phyloP scores from a whole-genome alignment of 2,113 vertebrate genomes.

The Nibea coibor region DNA sequence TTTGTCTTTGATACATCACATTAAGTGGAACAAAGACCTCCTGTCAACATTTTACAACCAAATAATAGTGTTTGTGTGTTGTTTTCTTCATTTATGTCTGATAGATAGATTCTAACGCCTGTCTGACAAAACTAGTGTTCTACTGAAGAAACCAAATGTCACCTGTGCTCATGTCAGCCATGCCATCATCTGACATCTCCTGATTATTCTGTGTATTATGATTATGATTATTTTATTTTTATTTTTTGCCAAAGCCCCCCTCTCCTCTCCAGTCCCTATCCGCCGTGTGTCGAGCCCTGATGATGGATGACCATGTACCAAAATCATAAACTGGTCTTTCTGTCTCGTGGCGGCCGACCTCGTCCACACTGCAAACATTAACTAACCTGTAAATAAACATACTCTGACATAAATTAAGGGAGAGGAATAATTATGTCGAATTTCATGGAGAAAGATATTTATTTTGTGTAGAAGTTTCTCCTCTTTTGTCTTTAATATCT shows the following conservation, averaged over 20 bases:
- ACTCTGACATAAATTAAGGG: constrained; percentile 69
- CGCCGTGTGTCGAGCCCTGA: constrained; percentile 44
- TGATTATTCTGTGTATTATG: constrained; percentile 5
- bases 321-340: constrained; percentile 24
- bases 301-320: constrained; percentile 6
- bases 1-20: constrained; percentile 63
- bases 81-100: constrained; percentile 58
- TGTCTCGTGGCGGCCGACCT: constrained; percentile 29
- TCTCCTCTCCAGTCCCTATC: constrained; percentile 11
- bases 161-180: constrained; percentile 26
- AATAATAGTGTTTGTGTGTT: constrained; percentile 69
- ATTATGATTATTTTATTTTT: not conserved
- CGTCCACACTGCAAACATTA: constrained; percentile 60
- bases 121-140: constrained; percentile 31
- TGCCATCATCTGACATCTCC: constrained; percentile 22
- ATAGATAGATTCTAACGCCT: constrained; percentile 8
- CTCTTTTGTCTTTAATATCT: constrained; percentile 46
- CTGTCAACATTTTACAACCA: constrained; percentile 68
- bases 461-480: constrained; percentile 75
- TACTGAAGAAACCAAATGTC: constrained; percentile 51
- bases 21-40: constrained; percentile 48
- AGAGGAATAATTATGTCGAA: constrained; percentile 63
- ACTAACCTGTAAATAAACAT: constrained; percentile 80
- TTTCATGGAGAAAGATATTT: constrained; percentile 78
- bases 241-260: constrained; percentile 50